These are phyloP conservation scores for Actinia tenebrosa DNA, from an alignment of 64 coral and sea anemone species.

Conservation along the genomic window DNA sequence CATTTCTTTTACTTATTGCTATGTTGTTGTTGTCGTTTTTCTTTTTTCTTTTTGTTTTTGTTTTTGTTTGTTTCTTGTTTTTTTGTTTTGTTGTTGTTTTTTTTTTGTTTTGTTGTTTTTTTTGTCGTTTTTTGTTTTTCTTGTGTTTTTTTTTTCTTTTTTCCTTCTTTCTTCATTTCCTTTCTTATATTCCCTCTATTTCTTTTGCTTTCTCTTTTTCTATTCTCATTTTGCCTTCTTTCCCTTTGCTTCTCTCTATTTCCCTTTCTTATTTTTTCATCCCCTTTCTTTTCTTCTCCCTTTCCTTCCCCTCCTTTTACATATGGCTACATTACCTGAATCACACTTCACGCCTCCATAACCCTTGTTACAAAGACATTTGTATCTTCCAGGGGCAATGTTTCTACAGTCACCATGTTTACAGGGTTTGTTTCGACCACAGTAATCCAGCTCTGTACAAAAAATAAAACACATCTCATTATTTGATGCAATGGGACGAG, in stretches of 20 bases:
- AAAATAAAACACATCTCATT: neutral
- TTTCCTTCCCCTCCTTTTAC: neutral
- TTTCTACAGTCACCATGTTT: conserved; percentile 76
- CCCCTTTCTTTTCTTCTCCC: neutral
- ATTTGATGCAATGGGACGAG: neutral
- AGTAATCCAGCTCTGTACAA: conserved; percentile 56
- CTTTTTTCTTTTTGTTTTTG: too few relatives aligned
- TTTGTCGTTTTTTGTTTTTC: neutral
- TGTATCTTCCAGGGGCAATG: conserved; percentile 27
- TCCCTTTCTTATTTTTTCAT: neutral
- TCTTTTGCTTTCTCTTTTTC: neutral
- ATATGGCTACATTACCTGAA: conserved; percentile 11
- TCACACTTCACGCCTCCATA: conserved; percentile 63
- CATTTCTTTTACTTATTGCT: too few relatives aligned
- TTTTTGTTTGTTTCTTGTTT: too few relatives aligned
- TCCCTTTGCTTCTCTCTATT: neutral
- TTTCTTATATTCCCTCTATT: neutral
- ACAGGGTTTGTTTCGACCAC: conserved; percentile 52
- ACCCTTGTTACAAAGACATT: conserved; percentile 52
- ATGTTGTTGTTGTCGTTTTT: too few relatives aligned
- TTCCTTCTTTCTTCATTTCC: too few relatives aligned
- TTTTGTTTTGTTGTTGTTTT: neutral
- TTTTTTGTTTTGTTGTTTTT: neutral
- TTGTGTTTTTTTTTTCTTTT: too few relatives aligned
- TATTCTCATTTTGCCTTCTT: neutral